Evolutionary conservation across 2,888 invertebrate genomes (phyloP).

Genomic region (Entomobrya multifasciata): DNA sequence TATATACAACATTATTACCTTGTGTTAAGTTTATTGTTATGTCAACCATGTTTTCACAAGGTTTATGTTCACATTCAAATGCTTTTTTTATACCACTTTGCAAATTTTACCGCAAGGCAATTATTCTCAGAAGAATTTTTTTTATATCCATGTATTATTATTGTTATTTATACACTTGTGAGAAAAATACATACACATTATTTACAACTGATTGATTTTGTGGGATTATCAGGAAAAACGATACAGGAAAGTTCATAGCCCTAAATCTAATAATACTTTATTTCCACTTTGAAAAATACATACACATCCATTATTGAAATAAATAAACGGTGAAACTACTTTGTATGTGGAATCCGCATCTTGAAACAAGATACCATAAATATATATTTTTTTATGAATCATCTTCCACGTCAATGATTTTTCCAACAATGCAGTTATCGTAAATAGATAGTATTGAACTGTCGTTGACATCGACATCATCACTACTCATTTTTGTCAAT

Average conservation of each 20-base stretch:
- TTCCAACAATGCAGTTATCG: conserved; percentile 26
- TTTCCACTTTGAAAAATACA: too few relatives aligned
- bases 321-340: too few relatives aligned
- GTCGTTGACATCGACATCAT: conserved; percentile 64
- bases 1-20: too few relatives aligned
- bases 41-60: too few relatives aligned
- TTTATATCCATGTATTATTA: neutral
- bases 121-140: neutral
- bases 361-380: too few relatives aligned
- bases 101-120: too few relatives aligned
- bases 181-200: neutral
- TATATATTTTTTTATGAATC: neutral
- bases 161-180: conserved; percentile 15
- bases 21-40: too few relatives aligned
- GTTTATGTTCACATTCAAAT: too few relatives aligned
- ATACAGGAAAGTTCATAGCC: conserved; percentile 46
- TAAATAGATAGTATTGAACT: conserved; percentile 58
- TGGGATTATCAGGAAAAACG: conserved; percentile 25
- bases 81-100: too few relatives aligned
- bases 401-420: conserved; percentile 13
- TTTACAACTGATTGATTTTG: conserved; percentile 35
- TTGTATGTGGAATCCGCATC: neutral
- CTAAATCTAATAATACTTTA: too few relatives aligned
- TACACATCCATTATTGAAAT: too few relatives aligned
- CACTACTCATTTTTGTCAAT: too few relatives aligned